Evolutionary conservation across 2,797 vertebrate genomes (phyloP).

Genomic region (Hafferia zeledoni): DNA sequence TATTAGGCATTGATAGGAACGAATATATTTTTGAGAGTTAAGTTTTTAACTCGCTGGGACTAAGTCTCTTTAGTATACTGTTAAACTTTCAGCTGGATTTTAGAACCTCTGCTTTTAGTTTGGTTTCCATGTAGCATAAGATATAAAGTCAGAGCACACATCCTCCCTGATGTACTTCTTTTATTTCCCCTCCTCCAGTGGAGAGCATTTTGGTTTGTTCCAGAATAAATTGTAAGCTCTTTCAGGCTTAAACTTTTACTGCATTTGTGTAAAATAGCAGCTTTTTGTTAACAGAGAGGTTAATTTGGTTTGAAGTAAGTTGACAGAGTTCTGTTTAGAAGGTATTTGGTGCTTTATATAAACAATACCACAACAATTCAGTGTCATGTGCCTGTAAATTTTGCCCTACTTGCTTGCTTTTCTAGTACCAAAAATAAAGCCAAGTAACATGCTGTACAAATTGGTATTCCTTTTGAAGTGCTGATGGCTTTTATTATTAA

Average conservation of each 20-base stretch:
- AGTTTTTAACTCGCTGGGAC: not conserved
- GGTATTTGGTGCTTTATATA: not conserved
- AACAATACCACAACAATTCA: not conserved
- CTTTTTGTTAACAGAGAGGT: not conserved
- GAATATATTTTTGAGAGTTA: not conserved
- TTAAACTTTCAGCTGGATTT: not conserved
- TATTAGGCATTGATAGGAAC: not conserved
- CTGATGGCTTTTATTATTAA: accelerated
- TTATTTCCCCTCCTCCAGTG: not conserved
- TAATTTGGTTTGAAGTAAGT: not conserved
- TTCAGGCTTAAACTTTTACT: not conserved
- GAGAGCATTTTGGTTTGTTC: not conserved
- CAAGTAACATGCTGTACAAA: not conserved
- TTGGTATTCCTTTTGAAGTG: not conserved
- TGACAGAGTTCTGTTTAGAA: not conserved
- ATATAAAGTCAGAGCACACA: not conserved
- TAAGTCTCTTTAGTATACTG: not conserved
- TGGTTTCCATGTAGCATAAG: not conserved
- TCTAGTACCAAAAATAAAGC: not conserved
- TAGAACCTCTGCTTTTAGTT: not conserved
- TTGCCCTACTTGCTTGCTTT: not conserved
- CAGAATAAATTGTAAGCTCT: not conserved
- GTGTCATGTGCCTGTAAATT: not conserved
- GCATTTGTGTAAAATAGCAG: not conserved
- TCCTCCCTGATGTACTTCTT: not conserved